phyloP scores from a whole-genome alignment of 23 tunicate genomes.

The Trididemnum clinides region DNA sequence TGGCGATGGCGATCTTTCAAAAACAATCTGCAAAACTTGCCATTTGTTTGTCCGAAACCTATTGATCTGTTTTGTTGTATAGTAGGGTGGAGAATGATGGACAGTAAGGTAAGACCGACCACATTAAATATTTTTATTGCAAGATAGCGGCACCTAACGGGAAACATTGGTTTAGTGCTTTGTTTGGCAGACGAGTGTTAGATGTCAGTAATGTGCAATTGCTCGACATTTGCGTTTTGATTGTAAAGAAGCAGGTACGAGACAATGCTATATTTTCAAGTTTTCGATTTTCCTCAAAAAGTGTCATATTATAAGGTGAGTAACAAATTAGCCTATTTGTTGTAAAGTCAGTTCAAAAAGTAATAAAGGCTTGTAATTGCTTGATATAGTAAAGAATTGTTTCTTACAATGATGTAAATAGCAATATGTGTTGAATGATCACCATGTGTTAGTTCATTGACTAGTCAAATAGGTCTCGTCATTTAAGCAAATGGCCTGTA shows the following conservation, averaged over 20 bases:
- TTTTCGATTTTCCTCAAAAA: neutral
- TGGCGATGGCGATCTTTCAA: too few relatives aligned
- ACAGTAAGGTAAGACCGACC: conserved; percentile 9
- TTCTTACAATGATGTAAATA: neutral
- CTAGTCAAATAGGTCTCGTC: neutral
- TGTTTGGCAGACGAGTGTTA: neutral
- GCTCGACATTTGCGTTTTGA: too few relatives aligned
- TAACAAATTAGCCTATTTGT: neutral
- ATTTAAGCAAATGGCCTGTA: too few relatives aligned
- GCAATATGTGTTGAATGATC: neutral
- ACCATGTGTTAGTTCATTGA: too few relatives aligned
- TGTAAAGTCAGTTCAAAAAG: neutral
- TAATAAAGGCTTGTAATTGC: neutral
- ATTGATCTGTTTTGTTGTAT: too few relatives aligned
- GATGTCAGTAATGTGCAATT: too few relatives aligned
- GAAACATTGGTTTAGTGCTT: neutral
- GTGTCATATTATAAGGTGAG: neutral
- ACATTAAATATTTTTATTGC: neutral
- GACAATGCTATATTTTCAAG: neutral
- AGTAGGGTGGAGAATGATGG: conserved; percentile 12
- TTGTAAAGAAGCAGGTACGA: neutral
- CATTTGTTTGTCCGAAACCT: too few relatives aligned
- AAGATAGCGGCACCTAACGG: too few relatives aligned
- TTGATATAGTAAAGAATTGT: neutral
- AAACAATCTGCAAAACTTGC: too few relatives aligned